Evolutionary conservation across 2,113 vertebrate species (phyloP).

Genomic region (Cettia cetti): DNA sequence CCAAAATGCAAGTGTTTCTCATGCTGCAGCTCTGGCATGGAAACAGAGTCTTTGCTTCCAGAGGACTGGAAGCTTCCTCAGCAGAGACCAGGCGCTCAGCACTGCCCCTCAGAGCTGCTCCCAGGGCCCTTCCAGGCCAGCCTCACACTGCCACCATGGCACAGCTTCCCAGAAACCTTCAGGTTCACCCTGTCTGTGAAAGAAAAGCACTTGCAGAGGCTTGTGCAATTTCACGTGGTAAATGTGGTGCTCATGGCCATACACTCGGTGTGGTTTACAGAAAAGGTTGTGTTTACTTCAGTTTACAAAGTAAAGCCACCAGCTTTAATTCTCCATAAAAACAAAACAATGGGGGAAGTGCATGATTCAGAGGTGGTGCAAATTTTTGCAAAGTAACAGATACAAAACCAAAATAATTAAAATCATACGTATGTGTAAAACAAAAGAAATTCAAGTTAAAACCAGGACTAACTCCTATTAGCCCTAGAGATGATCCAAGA

Average conservation of each 20-base stretch:
- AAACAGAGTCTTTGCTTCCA: neutral
- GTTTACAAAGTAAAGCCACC: neutral
- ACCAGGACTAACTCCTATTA: conserved; percentile 36
- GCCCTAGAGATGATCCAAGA: neutral
- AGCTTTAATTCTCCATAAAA: neutral
- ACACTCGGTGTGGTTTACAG: neutral
- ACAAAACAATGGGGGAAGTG: neutral
- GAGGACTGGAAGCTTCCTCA: neutral
- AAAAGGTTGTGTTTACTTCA: neutral
- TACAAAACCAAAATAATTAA: neutral
- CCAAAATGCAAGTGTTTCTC: neutral
- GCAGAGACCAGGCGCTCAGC: fast-evolving
- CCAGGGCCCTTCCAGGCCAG: neutral
- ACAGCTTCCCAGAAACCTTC: neutral
- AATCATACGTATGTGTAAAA: neutral
- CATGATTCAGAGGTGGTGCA: conserved; percentile 33
- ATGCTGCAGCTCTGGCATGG: neutral
- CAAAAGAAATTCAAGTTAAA: conserved; percentile 69
- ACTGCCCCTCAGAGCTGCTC: neutral
- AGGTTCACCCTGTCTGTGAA: neutral
- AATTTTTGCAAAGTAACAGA: conserved; percentile 49
- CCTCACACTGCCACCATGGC: neutral
- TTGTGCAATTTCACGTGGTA: neutral
- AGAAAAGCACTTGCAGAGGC: neutral
- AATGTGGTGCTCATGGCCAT: neutral